A percentile compares a stretch with the other conserved stretches of the same genome.
phyloP scores from a whole-genome alignment of 2,113 vertebrate genomes.

The cattle (Bos taurus) region DNA sequence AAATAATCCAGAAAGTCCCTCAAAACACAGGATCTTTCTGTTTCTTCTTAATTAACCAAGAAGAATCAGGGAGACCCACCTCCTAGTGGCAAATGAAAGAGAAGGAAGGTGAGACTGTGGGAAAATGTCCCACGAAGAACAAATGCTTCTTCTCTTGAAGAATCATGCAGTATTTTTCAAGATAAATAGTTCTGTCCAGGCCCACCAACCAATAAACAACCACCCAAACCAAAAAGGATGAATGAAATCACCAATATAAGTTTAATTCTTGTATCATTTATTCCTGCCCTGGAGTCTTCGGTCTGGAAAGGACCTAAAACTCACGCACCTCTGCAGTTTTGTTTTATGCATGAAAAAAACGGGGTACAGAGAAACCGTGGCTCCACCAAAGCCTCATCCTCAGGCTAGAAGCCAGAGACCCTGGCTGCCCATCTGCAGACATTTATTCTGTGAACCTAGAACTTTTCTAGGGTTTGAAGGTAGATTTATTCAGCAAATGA shows the following conservation, averaged over 20 bases:
- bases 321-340: background rate
- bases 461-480: background rate
- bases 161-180: background rate
- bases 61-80: conserved; percentile 24
- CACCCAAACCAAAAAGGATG: background rate
- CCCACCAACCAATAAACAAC: background rate
- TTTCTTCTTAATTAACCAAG: conserved; percentile 42
- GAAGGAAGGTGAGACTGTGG: conserved; percentile 23
- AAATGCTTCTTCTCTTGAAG: background rate
- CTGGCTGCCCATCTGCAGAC: background rate
- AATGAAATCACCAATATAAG: background rate
- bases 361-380: background rate
- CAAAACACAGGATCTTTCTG: conserved; percentile 47
- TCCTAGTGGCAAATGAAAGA: conserved; percentile 22
- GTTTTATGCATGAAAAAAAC: background rate
- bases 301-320: background rate
- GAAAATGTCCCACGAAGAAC: background rate
- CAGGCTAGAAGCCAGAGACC: background rate
- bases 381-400: background rate
- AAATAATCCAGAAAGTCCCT: conserved; percentile 49
- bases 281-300: background rate
- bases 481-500: conserved; percentile 11
- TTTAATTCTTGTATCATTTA: background rate
- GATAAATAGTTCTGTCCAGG: background rate
- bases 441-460: background rate